Percentiles rank a stretch among this genome's conserved stretches.
Evolutionary conservation across 2,797 vertebrate genomes (phyloP).

Genomic region (Bryconaethiops microstoma): DNA sequence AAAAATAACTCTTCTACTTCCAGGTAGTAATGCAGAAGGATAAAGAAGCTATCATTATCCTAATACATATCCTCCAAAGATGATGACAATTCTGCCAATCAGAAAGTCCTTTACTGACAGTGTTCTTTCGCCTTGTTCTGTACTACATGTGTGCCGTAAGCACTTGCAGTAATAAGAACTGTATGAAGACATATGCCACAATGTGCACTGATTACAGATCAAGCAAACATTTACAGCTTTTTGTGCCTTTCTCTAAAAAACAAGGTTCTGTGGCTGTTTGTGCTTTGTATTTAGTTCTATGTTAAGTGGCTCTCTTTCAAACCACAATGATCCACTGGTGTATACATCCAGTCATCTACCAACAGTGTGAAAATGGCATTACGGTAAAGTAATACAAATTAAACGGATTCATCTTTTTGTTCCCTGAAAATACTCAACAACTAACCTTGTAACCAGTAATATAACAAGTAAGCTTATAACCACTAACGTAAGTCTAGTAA

Average conservation of each 20-base stretch:
- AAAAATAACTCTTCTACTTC: neutral
- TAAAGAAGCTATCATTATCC: neutral
- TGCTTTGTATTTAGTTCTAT: conserved; percentile 1
- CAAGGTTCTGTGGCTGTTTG: conserved; percentile 19
- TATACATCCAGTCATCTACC: conserved; percentile 12
- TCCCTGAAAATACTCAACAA: no score
- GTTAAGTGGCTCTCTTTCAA: neutral
- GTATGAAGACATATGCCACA: conserved; percentile 8
- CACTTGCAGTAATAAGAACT: neutral
- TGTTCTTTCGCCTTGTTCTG: neutral
- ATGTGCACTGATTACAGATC: conserved; percentile 47
- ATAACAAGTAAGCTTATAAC: no score
- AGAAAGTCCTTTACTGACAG: neutral
- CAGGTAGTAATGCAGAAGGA: neutral
- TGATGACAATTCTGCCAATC: neutral
- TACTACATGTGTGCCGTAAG: neutral
- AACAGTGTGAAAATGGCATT: neutral
- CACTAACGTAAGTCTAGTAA: no score
- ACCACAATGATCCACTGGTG: conserved; percentile 33
- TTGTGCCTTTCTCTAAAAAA: conserved; percentile 40
- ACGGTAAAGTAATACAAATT: neutral
- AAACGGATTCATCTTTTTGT: no score
- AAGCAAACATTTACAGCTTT: conserved; percentile 40
- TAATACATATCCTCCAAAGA: no score
- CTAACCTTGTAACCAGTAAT: no score